phyloP scores from a whole-genome alignment of 2,797 vertebrate genomes.

The Otolemur crassicaudatus region DNA sequence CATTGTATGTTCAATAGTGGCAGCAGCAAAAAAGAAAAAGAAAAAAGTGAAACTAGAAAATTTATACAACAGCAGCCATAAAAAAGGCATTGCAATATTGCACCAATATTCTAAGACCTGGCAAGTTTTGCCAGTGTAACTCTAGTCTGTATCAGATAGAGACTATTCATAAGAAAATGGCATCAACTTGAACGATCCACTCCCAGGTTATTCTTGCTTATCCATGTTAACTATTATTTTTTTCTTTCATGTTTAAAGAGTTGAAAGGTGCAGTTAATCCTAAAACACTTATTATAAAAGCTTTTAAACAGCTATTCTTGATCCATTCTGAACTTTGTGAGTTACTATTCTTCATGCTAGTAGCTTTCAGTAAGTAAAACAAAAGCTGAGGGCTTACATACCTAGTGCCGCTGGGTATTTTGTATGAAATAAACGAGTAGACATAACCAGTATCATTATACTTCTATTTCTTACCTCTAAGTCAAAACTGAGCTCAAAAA shows the following conservation, averaged over 20 bases:
- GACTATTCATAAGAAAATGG: conserved; percentile 67
- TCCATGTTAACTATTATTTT: conserved; percentile 59
- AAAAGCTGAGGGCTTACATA: conserved; percentile 58
- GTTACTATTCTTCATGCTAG: conserved; percentile 73
- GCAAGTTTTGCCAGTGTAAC: conserved; percentile 70
- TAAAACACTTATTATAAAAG: conserved; percentile 71
- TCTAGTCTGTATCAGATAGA: conserved; percentile 66
- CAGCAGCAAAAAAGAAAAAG: conserved; percentile 73
- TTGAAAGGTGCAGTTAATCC: conserved; percentile 70
- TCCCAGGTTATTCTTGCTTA: conserved; percentile 62
- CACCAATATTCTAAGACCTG: conserved; percentile 76
- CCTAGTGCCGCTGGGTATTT: conserved; percentile 58
- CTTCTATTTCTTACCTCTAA: conserved; percentile 69
- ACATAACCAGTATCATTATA: conserved; percentile 62
- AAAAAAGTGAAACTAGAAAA: conserved; percentile 64
- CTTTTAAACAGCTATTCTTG: conserved; percentile 68
- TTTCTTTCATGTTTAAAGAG: conserved; percentile 51
- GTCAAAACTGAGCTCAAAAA: conserved; percentile 75
- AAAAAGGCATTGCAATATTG: conserved; percentile 83
- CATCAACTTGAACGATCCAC: conserved; percentile 65
- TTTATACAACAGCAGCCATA: conserved; percentile 77
- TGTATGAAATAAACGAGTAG: conserved; percentile 66
- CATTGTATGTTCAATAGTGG: conserved; percentile 74
- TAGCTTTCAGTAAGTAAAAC: conserved; percentile 72
- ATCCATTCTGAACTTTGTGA: conserved; percentile 61